Base-by-base conservation (phyloP, 2,113 vertebrate genomes). In the Deroptyus accipitrinus region DNA sequence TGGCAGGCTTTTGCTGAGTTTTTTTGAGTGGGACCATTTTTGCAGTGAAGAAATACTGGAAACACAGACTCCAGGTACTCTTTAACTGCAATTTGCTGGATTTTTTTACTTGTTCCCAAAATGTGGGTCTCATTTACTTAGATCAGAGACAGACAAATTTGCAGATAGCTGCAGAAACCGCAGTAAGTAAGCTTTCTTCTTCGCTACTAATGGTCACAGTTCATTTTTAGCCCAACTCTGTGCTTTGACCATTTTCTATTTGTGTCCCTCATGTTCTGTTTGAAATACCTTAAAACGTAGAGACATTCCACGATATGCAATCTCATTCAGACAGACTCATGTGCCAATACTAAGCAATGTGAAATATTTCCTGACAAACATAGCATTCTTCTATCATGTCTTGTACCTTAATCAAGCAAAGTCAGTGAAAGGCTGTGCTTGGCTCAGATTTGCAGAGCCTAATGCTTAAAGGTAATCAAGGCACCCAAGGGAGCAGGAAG, bases 311-410 rank as follows among this genome's bases (percentile, higher is more conserved):
- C 54, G 48, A 22, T 7, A 66, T n/a, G 62, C 31, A n/a, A n/a
- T 77, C 11, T 51, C 61, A 46, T 57, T 73, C 77, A 79, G 57
- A 52, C 69, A 57, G 42, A 25, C 39, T 77, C 35, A 59, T 1
- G 6, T 35, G 51, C 30, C 0, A 0, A 57, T 41, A 35, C 28
- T 16, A 31, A 85, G 73, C 30, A 91, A 70, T 1, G 17, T 11
- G 70, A 84, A 89, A 22, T 17, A 44, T 44, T 13, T 81, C 42
- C 44, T 72, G 61, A 63, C n/a, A 70, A 48, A 61, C 22, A 6
- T 1, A 12, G 41, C 37, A 25, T 27, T 80, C 39, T 69, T 63
- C 57, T 75, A 48, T 39, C 30, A n/a, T 3, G 2, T 28, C 22
- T 46, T 87, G 48, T 39, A 68, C 28, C 37, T 83, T 31, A 76